Conservation (phyloP, 2,797 vertebrate species). For the Syngnathus rostellatus region DNA sequence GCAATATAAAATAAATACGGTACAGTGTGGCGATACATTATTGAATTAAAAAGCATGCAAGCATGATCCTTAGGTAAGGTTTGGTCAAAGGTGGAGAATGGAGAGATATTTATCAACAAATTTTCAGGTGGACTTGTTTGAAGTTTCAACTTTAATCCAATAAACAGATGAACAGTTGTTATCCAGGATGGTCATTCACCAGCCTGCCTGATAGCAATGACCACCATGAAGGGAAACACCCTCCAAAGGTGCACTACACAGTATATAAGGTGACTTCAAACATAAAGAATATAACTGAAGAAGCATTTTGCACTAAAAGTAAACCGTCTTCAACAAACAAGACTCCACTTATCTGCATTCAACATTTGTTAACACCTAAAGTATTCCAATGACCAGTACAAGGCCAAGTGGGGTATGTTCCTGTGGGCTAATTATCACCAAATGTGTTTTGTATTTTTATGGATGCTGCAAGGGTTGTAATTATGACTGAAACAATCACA, state of each 20-base stretch:
- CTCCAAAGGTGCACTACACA: too few relatives aligned
- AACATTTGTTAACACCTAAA: background rate
- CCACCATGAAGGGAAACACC: too few relatives aligned
- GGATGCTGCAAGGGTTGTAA: slow-evolving; percentile 37
- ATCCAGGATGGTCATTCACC: too few relatives aligned
- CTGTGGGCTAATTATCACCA: slow-evolving; percentile 30
- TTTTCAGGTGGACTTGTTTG: too few relatives aligned
- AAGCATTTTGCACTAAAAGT: background rate
- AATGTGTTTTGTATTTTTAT: slow-evolving; percentile 22
- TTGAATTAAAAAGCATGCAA: slow-evolving; percentile 37
- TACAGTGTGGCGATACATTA: slow-evolving; percentile 13
- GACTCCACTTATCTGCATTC: background rate
- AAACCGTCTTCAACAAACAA: background rate
- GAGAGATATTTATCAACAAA: background rate
- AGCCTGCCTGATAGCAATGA: too few relatives aligned
- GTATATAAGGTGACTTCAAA: background rate
- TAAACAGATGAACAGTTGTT: too few relatives aligned
- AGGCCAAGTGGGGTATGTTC: slow-evolving; percentile 15
- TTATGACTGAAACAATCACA: slow-evolving; percentile 40
- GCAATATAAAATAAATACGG: slow-evolving; percentile 30
- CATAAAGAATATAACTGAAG: background rate
- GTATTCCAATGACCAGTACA: background rate
- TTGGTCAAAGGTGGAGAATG: slow-evolving; percentile 26
- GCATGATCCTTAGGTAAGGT: slow-evolving; percentile 29
- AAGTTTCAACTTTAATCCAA: too few relatives aligned